Conservation (phyloP, 2,888 invertebrate species). For the Netelia inedita region DNA sequence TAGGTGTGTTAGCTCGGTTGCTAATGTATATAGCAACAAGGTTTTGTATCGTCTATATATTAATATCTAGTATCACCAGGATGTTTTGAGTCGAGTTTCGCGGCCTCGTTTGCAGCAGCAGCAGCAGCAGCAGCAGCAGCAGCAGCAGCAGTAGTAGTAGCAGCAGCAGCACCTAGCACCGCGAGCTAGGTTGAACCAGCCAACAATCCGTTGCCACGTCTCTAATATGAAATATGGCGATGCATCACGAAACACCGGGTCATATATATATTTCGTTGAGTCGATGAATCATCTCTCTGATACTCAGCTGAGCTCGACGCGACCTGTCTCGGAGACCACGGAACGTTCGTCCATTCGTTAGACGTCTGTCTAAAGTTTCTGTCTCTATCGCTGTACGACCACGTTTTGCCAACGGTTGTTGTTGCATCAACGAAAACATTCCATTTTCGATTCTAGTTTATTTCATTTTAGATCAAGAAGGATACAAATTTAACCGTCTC, state of each 20-base stretch:
- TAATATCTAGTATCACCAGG: conserved; percentile 1
- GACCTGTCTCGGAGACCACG: conserved; percentile 64
- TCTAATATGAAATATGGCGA: conserved; percentile 74
- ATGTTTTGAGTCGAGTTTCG: conserved; percentile 51
- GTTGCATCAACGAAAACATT: neutral
- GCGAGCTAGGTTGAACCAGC: conserved; percentile 62
- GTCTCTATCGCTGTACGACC: conserved; percentile 36
- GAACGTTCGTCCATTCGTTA: conserved; percentile 70
- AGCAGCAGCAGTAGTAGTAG: conserved; percentile 30
- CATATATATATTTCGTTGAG: conserved; percentile 64
- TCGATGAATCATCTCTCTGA: conserved; percentile 70
- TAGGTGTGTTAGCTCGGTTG: neutral
- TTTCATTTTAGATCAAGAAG: too few relatives aligned
- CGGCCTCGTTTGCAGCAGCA: conserved; percentile 42
- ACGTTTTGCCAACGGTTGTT: neutral
- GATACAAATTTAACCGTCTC: too few relatives aligned
- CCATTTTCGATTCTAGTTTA: too few relatives aligned
- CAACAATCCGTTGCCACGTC: conserved; percentile 73
- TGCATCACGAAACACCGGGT: conserved; percentile 73
- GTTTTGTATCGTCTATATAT: neutral
- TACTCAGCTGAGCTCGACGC: conserved; percentile 67
- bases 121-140: conserved; percentile 50
- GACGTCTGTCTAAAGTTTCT: conserved; percentile 68
- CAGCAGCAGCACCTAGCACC: conserved; percentile 56
- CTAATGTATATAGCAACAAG: neutral